phyloP scores from a whole-genome alignment of 2,797 vertebrate genomes.

The Amniataba percoides region DNA sequence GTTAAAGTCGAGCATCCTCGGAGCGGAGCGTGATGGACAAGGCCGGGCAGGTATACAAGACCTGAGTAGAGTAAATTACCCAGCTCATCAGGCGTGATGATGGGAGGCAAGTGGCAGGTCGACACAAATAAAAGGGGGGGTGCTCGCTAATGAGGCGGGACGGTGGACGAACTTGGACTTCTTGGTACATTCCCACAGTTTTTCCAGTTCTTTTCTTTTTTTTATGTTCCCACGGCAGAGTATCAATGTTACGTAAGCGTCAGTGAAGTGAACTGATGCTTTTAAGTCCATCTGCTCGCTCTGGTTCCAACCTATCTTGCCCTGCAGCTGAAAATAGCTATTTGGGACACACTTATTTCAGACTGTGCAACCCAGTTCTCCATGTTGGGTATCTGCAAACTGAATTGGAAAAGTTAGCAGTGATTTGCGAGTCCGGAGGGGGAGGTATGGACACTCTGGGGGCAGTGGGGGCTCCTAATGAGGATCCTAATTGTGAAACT shows the following conservation, averaged over 20 bases:
- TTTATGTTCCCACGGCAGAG: conserved; percentile 26
- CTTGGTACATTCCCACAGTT: conserved; percentile 30
- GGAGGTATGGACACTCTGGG: not conserved
- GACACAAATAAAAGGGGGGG: conserved; percentile 54
- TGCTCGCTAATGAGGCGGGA: conserved; percentile 20
- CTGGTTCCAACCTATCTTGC: conserved; percentile 61
- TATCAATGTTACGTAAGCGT: conserved; percentile 66
- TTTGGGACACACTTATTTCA: conserved; percentile 49
- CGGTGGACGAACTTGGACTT: conserved; percentile 8
- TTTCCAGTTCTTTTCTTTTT: not conserved
- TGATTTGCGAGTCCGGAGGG: not conserved
- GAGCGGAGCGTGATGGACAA: conserved; percentile 48
- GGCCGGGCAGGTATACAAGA: conserved; percentile 26
- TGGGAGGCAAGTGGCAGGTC: conserved; percentile 27
- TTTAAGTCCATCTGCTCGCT: conserved; percentile 58
- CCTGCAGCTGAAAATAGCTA: conserved; percentile 54
- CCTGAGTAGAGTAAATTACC: conserved; percentile 43
- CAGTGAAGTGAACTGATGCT: conserved; percentile 35
- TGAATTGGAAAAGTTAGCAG: not conserved
- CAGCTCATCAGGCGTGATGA: conserved; percentile 56
- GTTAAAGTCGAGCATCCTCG: conserved; percentile 57
- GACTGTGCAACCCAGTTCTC: conserved; percentile 28
- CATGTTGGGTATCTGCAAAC: not conserved
- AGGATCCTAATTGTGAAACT: not conserved
- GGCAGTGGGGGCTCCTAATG: not conserved